Base-by-base conservation (phyloP, 92 coral and sea anemone genomes). In the Epizoanthus scotinus region DNA sequence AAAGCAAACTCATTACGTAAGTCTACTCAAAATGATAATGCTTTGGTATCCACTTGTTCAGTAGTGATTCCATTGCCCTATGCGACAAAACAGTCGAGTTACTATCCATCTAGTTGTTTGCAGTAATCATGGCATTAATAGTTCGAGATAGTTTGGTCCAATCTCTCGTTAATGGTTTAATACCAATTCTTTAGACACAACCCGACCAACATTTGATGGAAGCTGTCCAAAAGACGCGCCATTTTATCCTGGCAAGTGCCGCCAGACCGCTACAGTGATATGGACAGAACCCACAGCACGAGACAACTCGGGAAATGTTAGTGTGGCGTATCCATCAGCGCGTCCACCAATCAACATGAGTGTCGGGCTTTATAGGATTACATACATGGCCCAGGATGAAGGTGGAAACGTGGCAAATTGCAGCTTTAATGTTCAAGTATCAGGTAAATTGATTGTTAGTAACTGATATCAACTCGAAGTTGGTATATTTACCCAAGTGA, bases 221-320 rank as follows among this genome's bases (percentile, higher is more conserved):
- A 62, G 38, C 5, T 90, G 93, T 22, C 93, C 91, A n/a, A 34
- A 64, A 0, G 80, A 84, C 50, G 25, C 62, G 49, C 67, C 71
- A 26, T 21, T 38, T 18, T 15, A 74, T 44, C 87, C 93, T 19
- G 89, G 74, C n/a, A 36, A 31, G 28, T 90, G 91, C 20, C 71
- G 81, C 56, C 74, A 82, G 34, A 74, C 71, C 59, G 90, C 89
- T 49, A 80, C 71, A 10, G 82, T 71, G 5, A 50, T 73, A 31
- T 90, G 93, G 93, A 34, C 20, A 54, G 72, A 73, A n/a, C 93
- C 93, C 17, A 62, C 25, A 7, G 88, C 90, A 21, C 63, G 72
- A 12, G 93, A 90, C 81, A 90, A 90, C 81, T 87, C 93, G 42
- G 89, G 81, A 17, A 80, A 87, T 29, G 67, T 26, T 31, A 2